Percentiles rank a stretch among this genome's conserved stretches.
Evolutionary conservation across 2,113 vertebrate genomes (phyloP).

Genomic region (Sus scrofa): T2T-Sscrofa CM000812.6:167615501-167616000

Average conservation of each 20-base stretch:
- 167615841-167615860: no score
- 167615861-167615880: no score
- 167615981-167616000: not conserved
- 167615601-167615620: not conserved
- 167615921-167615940: not conserved
- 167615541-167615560: not conserved
- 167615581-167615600: not conserved
- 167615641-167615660: not conserved
- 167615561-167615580: not conserved
- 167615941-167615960: not conserved
- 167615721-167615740: not conserved
- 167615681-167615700: no score
- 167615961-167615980: not conserved
- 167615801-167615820: not conserved
- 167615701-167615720: not conserved
- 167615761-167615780: not conserved
- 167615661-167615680: not conserved
- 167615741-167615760: not conserved
- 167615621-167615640: not conserved
- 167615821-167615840: rapidly evolving
- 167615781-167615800: not conserved
- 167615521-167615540: not conserved
- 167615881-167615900: not conserved
- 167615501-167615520: not conserved
- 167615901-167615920: not conserved